Percentiles rank a stretch among this genome's conserved stretches.
Conservation (phyloP, 2,113 vertebrate genomes). For the Ophiodon elongatus region DNA sequence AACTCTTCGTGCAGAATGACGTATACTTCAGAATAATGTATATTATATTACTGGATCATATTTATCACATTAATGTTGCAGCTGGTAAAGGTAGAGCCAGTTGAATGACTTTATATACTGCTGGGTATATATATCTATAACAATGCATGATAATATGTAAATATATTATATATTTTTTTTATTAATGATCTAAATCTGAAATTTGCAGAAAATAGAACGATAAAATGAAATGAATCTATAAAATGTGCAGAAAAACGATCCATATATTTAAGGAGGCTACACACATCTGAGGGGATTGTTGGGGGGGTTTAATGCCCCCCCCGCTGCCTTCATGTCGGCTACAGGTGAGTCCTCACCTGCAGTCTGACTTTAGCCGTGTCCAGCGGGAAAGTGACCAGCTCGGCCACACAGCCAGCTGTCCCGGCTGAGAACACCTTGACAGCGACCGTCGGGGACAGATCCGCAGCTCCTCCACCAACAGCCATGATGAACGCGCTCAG, state of each 20-base stretch:
- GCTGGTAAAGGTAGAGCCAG: not conserved
- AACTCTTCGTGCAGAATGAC: not conserved
- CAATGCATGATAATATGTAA: not conserved
- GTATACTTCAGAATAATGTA: not conserved
- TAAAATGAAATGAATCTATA: not conserved
- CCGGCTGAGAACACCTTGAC: constrained; percentile 87
- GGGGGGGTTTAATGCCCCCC: not conserved
- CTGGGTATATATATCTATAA: not conserved
- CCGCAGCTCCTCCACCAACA: constrained; percentile 69
- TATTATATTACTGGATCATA: not conserved
- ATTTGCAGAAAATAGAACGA: not conserved
- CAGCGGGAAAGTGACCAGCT: constrained; percentile 90
- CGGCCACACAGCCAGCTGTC: constrained; percentile 87
- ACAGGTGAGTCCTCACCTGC: constrained; percentile 81
- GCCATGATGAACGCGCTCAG: constrained; percentile 74
- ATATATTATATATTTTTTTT: not conserved
- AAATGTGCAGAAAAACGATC: not conserved
- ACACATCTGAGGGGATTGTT: not conserved
- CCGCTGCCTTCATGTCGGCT: constrained; percentile 6
- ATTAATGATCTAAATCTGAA: not conserved
- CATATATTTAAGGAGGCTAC: not conserved
- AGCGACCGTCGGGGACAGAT: constrained; percentile 70
- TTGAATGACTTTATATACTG: not conserved
- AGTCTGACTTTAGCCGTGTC: constrained; percentile 91
- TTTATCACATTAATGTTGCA: too few species aligned